Percentiles rank a stretch among this genome's conserved stretches.
Conservation (phyloP, 2,888 invertebrate species). For the Dryococelus australis region DNA sequence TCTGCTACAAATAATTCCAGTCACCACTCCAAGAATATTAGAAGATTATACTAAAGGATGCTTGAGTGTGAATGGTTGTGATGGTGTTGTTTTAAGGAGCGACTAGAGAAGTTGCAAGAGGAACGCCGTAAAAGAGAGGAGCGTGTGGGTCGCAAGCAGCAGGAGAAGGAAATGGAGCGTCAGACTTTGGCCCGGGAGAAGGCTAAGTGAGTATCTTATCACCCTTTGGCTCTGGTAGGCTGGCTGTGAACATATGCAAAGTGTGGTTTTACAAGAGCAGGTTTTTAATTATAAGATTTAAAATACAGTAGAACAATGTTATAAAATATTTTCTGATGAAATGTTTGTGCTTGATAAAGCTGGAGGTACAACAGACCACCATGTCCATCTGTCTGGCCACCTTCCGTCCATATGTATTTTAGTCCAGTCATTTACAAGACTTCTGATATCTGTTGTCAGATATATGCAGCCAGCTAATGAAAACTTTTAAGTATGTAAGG, state of each 20-base stretch:
- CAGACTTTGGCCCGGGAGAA: conserved; percentile 82
- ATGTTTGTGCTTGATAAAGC: background rate
- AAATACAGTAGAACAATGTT: background rate
- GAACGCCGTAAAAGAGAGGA: conserved; percentile 81
- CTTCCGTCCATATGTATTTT: no score
- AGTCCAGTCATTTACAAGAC: no score
- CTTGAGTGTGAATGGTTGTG: background rate
- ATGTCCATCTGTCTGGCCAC: no score
- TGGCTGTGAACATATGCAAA: no score
- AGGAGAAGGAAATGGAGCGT: conserved; percentile 77
- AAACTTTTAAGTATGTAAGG: no score
- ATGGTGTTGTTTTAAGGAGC: conserved; percentile 46
- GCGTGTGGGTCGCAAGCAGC: conserved; percentile 80
- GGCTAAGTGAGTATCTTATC: conserved; percentile 58
- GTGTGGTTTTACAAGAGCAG: no score
- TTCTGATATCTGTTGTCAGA: no score
- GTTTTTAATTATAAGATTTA: no score
- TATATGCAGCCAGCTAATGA: no score
- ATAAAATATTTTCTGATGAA: conserved; percentile 18
- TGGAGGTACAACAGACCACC: background rate
- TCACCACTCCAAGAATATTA: no score
- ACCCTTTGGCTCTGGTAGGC: background rate
- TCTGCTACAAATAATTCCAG: no score
- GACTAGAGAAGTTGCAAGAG: conserved; percentile 79
- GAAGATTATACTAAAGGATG: no score